These are phyloP conservation scores for Dryadula phaetusa DNA, from an alignment of 2,888 invertebrate genomes.

Conservation along the genomic window DNA sequence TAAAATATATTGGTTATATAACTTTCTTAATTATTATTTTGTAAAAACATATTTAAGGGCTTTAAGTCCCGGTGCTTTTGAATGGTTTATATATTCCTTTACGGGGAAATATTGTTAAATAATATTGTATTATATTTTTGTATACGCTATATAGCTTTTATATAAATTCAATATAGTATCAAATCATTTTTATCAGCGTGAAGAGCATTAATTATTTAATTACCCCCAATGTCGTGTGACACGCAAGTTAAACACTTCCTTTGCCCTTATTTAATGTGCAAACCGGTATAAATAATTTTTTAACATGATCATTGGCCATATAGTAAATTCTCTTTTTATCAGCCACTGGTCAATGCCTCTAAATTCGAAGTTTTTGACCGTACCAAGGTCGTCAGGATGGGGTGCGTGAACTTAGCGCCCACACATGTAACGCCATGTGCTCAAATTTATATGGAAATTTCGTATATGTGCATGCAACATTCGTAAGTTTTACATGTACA, in stretches of 20 bases:
- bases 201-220: conserved; percentile 47
- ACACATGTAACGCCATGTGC: conserved; percentile 44
- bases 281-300: conserved; percentile 72
- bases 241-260: conserved; percentile 73
- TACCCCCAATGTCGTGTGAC: conserved; percentile 68
- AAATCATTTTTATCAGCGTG: conserved; percentile 32
- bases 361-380: conserved; percentile 70
- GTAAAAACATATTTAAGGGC: background rate
- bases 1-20: too few relatives aligned
- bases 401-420: conserved; percentile 67
- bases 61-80: background rate
- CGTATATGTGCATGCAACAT: conserved; percentile 32
- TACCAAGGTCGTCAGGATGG: conserved; percentile 75
- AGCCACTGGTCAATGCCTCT: conserved; percentile 74
- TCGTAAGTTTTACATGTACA: conserved; percentile 47
- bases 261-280: conserved; percentile 75
- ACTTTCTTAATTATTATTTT: background rate
- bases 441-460: conserved; percentile 32
- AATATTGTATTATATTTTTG: background rate
- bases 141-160: background rate
- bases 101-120: background rate
- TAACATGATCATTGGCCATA: conserved; percentile 66
- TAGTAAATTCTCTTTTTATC: conserved; percentile 58
- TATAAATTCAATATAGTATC: conserved; percentile 18
- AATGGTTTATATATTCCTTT: background rate